Conservation (phyloP, 2,113 vertebrate genomes). For the Xenopus laevis region DNA sequence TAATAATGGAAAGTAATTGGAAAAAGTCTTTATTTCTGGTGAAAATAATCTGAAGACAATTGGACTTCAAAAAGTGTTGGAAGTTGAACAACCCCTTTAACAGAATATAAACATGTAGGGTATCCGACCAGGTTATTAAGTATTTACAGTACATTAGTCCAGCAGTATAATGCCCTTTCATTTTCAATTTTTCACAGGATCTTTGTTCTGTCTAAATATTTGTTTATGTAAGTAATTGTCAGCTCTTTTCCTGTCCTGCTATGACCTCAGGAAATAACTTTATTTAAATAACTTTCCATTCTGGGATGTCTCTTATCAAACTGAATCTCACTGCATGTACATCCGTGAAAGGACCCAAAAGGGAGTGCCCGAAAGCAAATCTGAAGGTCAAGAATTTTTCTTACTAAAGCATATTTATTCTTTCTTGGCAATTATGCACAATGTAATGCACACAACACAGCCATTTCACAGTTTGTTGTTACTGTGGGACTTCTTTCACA, state of each 20-base stretch:
- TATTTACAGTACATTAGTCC: too few relatives aligned
- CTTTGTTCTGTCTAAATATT: slow-evolving; percentile 44
- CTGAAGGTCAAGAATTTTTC: too few relatives aligned
- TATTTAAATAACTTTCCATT: slow-evolving; percentile 55
- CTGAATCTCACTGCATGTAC: slow-evolving; percentile 44
- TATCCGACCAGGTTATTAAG: too few relatives aligned
- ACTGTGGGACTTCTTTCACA: neutral
- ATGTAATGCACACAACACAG: neutral
- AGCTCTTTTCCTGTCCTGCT: slow-evolving; percentile 61
- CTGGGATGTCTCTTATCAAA: slow-evolving; percentile 50
- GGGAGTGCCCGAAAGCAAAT: neutral
- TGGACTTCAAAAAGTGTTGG: too few relatives aligned
- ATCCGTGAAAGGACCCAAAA: slow-evolving; percentile 48
- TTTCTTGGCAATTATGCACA: neutral
- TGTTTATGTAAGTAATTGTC: slow-evolving; percentile 56
- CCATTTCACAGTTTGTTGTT: neutral
- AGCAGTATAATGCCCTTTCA: slow-evolving; percentile 7
- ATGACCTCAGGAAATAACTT: slow-evolving; percentile 62
- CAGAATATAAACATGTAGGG: too few relatives aligned
- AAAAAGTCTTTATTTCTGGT: too few relatives aligned
- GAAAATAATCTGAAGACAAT: too few relatives aligned
- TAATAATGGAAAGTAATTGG: too few relatives aligned
- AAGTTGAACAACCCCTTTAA: too few relatives aligned
- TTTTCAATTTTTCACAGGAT: slow-evolving; percentile 1
- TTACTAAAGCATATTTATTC: slow-evolving; percentile 41